Evolutionary conservation across 2,797 vertebrate species (phyloP), one percentile per base, ranked within the genome.

Genomic region (Gymnocypris eckloni): DNA sequence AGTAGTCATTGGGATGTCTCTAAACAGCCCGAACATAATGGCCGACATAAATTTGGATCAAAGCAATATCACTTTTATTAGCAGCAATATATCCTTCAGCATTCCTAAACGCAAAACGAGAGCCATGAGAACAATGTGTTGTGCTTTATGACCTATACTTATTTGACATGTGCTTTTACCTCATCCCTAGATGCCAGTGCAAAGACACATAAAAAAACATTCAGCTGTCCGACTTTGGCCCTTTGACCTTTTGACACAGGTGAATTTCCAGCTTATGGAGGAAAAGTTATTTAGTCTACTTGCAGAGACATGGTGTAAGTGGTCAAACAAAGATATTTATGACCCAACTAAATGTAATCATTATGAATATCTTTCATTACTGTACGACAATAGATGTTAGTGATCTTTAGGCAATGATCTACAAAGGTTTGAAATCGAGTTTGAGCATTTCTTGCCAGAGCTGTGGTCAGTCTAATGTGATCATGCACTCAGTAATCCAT

Each of bases 391-490:
- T 78, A 81, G 70, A 86, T 37, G 50, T 81, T 25, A 50, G 41
- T 83, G 50, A 85, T 69, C 22, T 81, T 71, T 54, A 66, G 56
- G 50, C 50, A n/a, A 52, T 66, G 85, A 64, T 83, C 61, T 22
- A 43, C 50, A 86, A 67, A 79, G 81, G 52, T 80, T 81, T 84
- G 69, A 75, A 86, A 81, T 84, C 12, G 73, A 84, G 67, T 71
- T 81, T 83, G 25, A 79, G 76, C 45, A 18, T 77, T 84, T 86
- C 72, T 77, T 75, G 66, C 33, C 52, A 70, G 71, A 43, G 80
- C 72, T 84, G 66, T 70, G 72, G 85, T 67, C 71, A 80, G 70
- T 10, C 22, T 90, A 90, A 87, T 86, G 69, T 75, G 83, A 89
- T 87, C 45, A 86, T 66, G 25, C 50, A 70, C 37, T 59, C 37